phyloP scores from a whole-genome alignment of 2,113 vertebrate genomes.

The Hippotragus niger region DNA sequence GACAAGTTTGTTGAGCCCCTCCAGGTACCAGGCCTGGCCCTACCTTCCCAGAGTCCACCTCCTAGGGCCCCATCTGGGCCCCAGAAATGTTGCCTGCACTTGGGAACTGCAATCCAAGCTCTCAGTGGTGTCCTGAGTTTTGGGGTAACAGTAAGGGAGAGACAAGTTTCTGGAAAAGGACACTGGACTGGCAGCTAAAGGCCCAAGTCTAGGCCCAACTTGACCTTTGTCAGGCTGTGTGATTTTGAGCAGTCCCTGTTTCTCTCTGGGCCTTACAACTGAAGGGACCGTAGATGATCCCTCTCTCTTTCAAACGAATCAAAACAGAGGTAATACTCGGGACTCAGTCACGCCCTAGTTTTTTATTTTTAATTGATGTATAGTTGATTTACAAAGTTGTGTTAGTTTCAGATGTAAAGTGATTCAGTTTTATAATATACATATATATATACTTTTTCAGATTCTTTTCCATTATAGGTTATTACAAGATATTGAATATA shows the following conservation, averaged over 20 bases:
- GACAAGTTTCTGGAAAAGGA: neutral
- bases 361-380: neutral
- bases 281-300: neutral
- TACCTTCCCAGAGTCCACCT: neutral
- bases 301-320: neutral
- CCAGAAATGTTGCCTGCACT: neutral
- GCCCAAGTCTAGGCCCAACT: neutral
- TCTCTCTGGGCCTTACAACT: neutral
- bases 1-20: neutral
- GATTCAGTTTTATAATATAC: neutral
- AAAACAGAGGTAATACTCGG: neutral
- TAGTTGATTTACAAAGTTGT: neutral
- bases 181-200: neutral
- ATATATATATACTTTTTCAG: neutral
- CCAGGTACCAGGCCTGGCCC: neutral
- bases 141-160: neutral
- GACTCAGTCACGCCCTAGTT: neutral
- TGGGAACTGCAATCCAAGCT: neutral
- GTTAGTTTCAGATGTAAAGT: neutral
- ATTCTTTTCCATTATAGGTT: neutral
- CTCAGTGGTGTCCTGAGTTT: neutral
- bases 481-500: neutral
- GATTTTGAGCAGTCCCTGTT: neutral
- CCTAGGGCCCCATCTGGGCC: neutral
- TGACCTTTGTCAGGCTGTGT: neutral